Evolutionary conservation across 2,888 invertebrate genomes (phyloP).

Genomic region (Aelia acuminata): DNA sequence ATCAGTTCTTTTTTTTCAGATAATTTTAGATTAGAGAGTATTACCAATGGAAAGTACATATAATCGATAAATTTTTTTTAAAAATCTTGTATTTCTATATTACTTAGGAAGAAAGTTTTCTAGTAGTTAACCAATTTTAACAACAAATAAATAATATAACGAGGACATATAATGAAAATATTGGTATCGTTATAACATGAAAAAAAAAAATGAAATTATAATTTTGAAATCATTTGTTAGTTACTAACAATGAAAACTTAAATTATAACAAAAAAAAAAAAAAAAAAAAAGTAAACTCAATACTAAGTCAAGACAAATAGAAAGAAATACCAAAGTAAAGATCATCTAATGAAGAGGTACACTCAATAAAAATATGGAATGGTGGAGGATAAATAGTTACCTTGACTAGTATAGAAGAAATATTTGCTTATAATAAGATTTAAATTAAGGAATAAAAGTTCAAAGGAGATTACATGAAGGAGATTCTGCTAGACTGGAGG

Average conservation of each 20-base stretch:
- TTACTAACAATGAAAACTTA: conserved; percentile 1
- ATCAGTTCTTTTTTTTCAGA: conserved; percentile 2
- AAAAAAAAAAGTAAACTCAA: background rate
- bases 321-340: background rate
- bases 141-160: background rate
- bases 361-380: conserved; percentile 16
- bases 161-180: background rate
- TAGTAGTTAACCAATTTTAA: background rate
- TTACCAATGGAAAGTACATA: background rate
- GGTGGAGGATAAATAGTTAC: conserved; percentile 21
- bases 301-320: background rate
- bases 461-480: conserved; percentile 5
- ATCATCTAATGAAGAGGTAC: background rate
- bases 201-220: background rate
- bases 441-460: background rate
- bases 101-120: background rate
- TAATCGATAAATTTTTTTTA: background rate
- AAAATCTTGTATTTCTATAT: conserved; percentile 12
- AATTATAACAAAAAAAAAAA: background rate
- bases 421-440: background rate
- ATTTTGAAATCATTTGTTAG: background rate
- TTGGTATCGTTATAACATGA: background rate
- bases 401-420: conserved; percentile 44
- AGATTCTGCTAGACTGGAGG: conserved; percentile 69
- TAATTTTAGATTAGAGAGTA: background rate